Base-by-base conservation (phyloP, 1,140 invertebrate genomes). In the Onthophagus taurus region DNA sequence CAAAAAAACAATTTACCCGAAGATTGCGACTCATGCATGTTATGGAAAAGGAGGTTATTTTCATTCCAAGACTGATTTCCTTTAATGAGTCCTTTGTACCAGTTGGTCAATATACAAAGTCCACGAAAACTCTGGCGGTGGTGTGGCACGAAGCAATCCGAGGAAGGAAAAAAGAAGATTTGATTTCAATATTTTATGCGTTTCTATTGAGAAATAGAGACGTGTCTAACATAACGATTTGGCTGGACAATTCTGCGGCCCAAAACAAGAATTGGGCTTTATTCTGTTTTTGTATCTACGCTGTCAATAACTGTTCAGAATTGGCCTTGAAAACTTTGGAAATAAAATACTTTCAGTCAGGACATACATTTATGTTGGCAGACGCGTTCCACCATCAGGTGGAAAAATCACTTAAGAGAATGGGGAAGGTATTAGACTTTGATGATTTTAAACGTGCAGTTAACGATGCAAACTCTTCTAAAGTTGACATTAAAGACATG, bases 381-480 rank as follows among this genome's bases (percentile, higher is more conserved):
- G 17, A 50, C 53, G 16, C 47, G 26, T 61, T 61, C 42, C 60
- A 60, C 30, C 57, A 59, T 30, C 45, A 52, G 30, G 54, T 64
- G 12, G 58, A 59, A 34, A 17, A 42, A 31, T 49, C 49, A n/a
- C n/a, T n/a, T n/a, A n/a, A n/a, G n/a, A n/a, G n/a, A n/a, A 20
- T 44, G 31, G 42, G 51, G 33, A 55, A 57, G 23, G 36, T 59
- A 7, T 60, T 55, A 21, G 53, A 61, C 45, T 60, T 61, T 44
- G 48, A 49, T 33, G 60, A 65, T 49, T 63, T 57, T 51, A 37
- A 12, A n/a, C n/a, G n/a, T n/a, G n/a, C n/a, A n/a, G n/a, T n/a
- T n/a, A n/a, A n/a, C n/a, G n/a, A n/a, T n/a, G n/a, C n/a, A n/a
- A n/a, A n/a, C n/a, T n/a, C n/a, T n/a, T n/a, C n/a, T n/a, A n/a